Evolutionary conservation across 2,797 vertebrate genomes (phyloP).

Genomic region (Sebastes miniatus): DNA sequence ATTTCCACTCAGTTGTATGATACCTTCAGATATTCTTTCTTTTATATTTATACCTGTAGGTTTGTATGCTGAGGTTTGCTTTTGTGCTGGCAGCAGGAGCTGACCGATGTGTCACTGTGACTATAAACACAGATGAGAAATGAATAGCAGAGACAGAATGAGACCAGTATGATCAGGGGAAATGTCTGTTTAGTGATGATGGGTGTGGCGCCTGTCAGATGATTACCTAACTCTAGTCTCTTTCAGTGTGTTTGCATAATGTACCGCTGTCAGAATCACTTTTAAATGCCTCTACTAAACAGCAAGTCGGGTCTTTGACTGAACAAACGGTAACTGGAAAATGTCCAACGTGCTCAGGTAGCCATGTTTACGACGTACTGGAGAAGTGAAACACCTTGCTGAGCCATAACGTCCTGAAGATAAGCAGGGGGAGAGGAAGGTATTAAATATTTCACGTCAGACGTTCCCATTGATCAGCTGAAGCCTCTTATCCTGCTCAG

Average conservation of each 20-base stretch:
- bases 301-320: background rate
- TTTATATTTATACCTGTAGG: background rate
- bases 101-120: background rate
- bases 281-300: background rate
- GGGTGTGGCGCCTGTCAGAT: slow-evolving; percentile 6
- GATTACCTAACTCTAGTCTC: background rate
- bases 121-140: slow-evolving; percentile 10
- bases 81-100: background rate
- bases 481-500: slow-evolving; percentile 50
- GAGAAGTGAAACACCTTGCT: background rate
- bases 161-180: slow-evolving; percentile 14
- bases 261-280: background rate
- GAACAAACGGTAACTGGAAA: background rate
- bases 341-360: background rate
- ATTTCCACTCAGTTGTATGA: background rate
- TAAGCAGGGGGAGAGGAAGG: background rate
- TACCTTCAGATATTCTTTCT: background rate
- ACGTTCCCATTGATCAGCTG: slow-evolving; percentile 48
- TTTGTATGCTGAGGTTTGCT: background rate
- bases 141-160: slow-evolving; percentile 33
- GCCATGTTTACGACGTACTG: background rate
- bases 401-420: slow-evolving; percentile 8
- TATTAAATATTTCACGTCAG: slow-evolving; percentile 48
- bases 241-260: background rate
- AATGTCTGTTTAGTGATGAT: slow-evolving; percentile 19